Evolutionary conservation across 2,113 vertebrate genomes (phyloP), one percentile per base, ranked within the genome.

Genomic region (Aptenodytes patagonicus): DNA sequence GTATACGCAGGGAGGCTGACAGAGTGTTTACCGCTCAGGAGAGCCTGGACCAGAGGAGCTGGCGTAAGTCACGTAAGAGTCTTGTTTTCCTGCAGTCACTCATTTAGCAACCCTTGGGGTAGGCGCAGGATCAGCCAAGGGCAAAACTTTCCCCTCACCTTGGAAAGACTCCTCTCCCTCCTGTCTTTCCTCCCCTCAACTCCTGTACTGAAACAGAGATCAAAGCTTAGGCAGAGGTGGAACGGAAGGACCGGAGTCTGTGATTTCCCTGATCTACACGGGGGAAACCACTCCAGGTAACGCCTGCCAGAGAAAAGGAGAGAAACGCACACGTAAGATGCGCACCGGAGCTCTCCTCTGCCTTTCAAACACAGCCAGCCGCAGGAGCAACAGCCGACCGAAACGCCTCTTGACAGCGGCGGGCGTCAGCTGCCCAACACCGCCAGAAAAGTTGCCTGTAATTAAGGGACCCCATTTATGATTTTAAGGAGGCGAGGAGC

Each of bases 251-350:
- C 1, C 1, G 21, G 32, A 29, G 47, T 1, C 25, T 22, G 58
- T 2, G 24, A 75, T 44, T 47, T 11, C 64, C 36, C 36, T 2
- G 2, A 29, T 8, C 12, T 20, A 5, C 44, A 44, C 0, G 4
- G 10, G 7, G n/a, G 42, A 70, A 92, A 52, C 2, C 5, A 1
- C 46, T 66, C 19, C 42, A 49, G 38, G 4, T 9, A 16, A 29
- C 8, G n/a, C 10, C 64, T 47, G 54, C 25, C 54, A 8, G 52
- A 11, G 46, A 26, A 44, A 42, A 36, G 32, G 17, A 29, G 38
- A 28, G 44, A 24, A 64, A 54, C 1, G 2, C 17, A 51, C 9
- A 13, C 6, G 1, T 2, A 9, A 5, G 78, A 34, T 0, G 54
- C 1, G 87, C 34, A 12, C 18, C 8, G 49, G 26, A 54, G 36